Conservation (phyloP, 2,797 vertebrate genomes). For the Aythya fuligula region DNA sequence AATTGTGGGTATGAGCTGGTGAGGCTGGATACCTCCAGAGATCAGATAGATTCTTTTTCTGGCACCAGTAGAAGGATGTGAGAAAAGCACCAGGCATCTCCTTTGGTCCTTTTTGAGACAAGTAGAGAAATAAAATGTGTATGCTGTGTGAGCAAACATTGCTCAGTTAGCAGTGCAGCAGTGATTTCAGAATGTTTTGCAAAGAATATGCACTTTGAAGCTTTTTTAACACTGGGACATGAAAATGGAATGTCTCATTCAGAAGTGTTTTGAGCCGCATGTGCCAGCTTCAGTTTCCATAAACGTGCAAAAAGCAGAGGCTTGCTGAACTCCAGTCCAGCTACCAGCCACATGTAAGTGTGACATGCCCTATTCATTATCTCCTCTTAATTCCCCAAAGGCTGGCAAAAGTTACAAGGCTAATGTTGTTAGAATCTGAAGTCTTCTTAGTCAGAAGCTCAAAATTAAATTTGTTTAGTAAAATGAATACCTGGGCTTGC, state of each 20-base stretch:
- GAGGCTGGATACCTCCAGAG: background rate
- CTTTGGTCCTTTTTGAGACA: background rate
- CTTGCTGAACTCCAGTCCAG: background rate
- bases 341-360: background rate
- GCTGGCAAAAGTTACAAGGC: background rate
- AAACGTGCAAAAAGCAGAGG: background rate
- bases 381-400: background rate
- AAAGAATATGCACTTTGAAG: background rate
- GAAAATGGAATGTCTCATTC: background rate
- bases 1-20: background rate
- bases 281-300: background rate
- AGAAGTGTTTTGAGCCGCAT: background rate
- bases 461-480: background rate
- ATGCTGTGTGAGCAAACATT: background rate
- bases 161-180: background rate
- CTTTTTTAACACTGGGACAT: background rate
- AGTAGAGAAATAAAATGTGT: background rate
- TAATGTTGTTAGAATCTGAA: background rate
- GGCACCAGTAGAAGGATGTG: background rate
- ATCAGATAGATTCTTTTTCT: background rate
- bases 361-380: background rate
- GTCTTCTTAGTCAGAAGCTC: slow-evolving; percentile 6
- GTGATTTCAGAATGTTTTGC: slow-evolving; percentile 5
- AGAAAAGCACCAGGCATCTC: background rate
- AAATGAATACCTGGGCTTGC: background rate